Evolutionary conservation across 2,797 vertebrate species (phyloP), one percentile per base, ranked within the genome.

Genomic region (Phyllotis vaccarum): DNA sequence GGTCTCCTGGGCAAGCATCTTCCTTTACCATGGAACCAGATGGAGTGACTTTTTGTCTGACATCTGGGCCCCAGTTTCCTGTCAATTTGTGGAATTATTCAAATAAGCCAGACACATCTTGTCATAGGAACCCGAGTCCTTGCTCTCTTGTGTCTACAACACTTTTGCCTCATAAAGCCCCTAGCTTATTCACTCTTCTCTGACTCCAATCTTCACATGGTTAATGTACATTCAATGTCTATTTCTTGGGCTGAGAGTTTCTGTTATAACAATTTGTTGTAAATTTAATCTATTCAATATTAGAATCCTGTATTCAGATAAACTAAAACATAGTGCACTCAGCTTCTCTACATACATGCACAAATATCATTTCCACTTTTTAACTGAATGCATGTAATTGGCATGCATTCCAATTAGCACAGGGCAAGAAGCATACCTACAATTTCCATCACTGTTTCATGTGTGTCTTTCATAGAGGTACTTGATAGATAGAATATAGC

Each of bases 141-240:
- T 10, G 52, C 13, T 14, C 0, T 78, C 49, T 74, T 56, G 14
- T 66, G 34, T 24, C 21, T 86, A 11, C 0, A 37, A 24, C 60
- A 17, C 13, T 13, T n/a, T n/a, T 24, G 40, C 1, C 62, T 75
- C 5, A 6, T 1, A 0, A 1, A 68, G 62, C 27, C 12, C 10
- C 66, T 58, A n/a, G 56, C 49, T 80, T 43, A 3, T 70, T 95
- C 40, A 40, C 0, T 24, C 24, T 79, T 19, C 11, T 43, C 58
- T 29, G 34, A 56, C 21, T 27, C 43, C 16, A 72, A 22, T 13
- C 9, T 52, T 21, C 4, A 2, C 0, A 13, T 78, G 52, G 34
- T 19, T 58, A 43, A 10, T 16, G 31, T 46, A 54, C 3, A 3
- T 22, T 58, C 13, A 40, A 5, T 43, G 27, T 19, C 75, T 40